Evolutionary conservation across 2,888 invertebrate genomes (phyloP), one percentile per base, ranked within the genome.

Genomic region (Syritta pipiens): DNA sequence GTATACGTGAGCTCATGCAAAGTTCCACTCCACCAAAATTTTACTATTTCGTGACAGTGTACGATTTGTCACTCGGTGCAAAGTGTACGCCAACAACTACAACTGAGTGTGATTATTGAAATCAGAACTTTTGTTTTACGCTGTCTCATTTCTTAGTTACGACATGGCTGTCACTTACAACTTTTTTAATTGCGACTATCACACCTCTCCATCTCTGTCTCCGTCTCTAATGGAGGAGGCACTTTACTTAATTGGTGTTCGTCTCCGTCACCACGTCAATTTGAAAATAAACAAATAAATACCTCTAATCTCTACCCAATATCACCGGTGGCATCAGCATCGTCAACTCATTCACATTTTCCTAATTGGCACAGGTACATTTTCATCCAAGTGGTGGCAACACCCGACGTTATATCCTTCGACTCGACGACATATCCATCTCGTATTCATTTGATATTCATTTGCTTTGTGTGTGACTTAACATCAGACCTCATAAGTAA

Each of bases 211-310:
- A 48, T n/a, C n/a, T n/a, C n/a, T n/a, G n/a, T 1, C n/a, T n/a
- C n/a, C 32, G 10, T 37, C 51, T 62, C 55, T 62, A 49, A 71
- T 46, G 51, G 28, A 14, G 63, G 24, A 24, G 63, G 35, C 76
- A 77, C 76, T 77, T 71, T 5, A 59, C 40, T 65, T 77, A 77
- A 77, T 71, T 77, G 71, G 76, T 65, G 51, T 71, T 71, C 32
- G 59, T 46, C 48, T 4, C 26, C 37, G n/a, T 30, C 14, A 55
- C 55, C 10, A 40, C 6, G 42, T 37, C 69, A 37, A 22, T 71
- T 26, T 28, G 46, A 60, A 17, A 42, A 19, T 37, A 20, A 14
- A 5, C 53, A 42, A 35, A 51, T 62, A 14, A 9, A 26, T 26
- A 12, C 42, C 46, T 55, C 53, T 17, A 49, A 51, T 65, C 59